phyloP scores from a whole-genome alignment of 64 coral and sea anemone species.

The Catalaphyllia jardinei region DNA sequence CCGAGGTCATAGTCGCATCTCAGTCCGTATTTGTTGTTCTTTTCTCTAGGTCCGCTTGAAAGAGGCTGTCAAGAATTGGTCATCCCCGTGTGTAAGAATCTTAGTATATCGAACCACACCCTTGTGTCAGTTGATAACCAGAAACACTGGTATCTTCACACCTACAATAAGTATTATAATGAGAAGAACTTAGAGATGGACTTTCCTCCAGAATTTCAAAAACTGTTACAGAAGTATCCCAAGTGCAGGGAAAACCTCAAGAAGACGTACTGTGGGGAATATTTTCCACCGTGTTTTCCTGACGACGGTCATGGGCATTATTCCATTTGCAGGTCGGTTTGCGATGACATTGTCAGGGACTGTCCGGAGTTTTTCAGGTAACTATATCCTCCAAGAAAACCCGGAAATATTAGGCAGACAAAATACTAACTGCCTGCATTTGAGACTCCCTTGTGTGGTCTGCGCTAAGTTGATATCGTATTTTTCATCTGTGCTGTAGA shows the following conservation, averaged over 20 bases:
- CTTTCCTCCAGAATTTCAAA: neutral
- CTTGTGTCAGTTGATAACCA: neutral
- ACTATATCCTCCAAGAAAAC: too few species aligned
- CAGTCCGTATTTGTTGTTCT: neutral
- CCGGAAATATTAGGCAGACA: too few species aligned
- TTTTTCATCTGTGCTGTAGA: too few species aligned
- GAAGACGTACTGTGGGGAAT: conserved; percentile 42
- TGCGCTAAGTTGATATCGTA: too few species aligned
- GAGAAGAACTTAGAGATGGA: neutral
- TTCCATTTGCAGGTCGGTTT: conserved; percentile 17
- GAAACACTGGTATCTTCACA: neutral
- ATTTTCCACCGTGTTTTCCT: conserved; percentile 52
- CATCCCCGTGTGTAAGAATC: conserved; percentile 23
- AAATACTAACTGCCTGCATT: too few species aligned
- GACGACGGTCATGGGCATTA: conserved; percentile 12
- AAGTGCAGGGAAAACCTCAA: conserved; percentile 28
- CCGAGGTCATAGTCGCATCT: too few species aligned
- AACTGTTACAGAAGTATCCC: conserved; percentile 13
- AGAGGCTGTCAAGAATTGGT: conserved; percentile 17
- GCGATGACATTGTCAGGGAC: neutral
- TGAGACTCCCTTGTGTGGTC: too few species aligned
- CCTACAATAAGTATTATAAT: neutral
- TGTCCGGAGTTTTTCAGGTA: conserved; percentile 41
- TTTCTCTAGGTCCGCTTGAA: neutral
- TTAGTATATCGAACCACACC: conserved; percentile 24